A percentile compares a stretch with the other conserved stretches of the same genome.
These are phyloP conservation scores for Caenorhabditis elegans DNA, from an alignment of 1,140 invertebrate species.

Conservation along the genomic window DNA sequence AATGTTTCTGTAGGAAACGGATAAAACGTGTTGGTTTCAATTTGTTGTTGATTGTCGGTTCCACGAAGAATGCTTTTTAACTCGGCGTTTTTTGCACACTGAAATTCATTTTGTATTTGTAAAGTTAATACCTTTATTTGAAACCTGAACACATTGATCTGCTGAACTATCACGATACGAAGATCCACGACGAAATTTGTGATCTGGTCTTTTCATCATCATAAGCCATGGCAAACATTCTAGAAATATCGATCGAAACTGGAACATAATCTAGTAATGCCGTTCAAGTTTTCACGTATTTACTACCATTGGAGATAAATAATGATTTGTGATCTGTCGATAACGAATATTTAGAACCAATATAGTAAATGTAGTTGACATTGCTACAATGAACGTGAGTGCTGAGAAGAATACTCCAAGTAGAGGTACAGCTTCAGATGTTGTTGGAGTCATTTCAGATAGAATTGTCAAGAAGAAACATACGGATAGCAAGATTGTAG, in stretches of 20 bases:
- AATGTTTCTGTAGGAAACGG: not conserved
- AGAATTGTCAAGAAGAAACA: constrained; percentile 68
- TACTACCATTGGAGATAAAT: constrained; percentile 39
- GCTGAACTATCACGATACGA: not conserved
- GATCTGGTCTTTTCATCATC: constrained; percentile 49
- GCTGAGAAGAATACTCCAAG: constrained; percentile 72
- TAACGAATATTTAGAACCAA: constrained; percentile 52
- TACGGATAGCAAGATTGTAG: constrained; percentile 72
- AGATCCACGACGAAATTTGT: constrained; percentile 11
- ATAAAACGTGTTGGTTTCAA: constrained; percentile 8
- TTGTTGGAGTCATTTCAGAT: constrained; percentile 82
- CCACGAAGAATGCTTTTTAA: constrained; percentile 20
- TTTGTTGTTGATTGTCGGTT: not conserved
- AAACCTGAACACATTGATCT: constrained; percentile 33
- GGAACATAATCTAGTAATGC: not conserved
- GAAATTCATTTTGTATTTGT: not conserved
- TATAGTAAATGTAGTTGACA: constrained; percentile 54
- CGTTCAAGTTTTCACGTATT: not conserved
- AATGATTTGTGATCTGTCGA: constrained; percentile 49
- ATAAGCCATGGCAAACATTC: constrained; percentile 53
- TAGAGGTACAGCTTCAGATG: constrained; percentile 91
- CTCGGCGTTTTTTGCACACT: constrained; percentile 31
- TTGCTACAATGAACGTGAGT: constrained; percentile 51
- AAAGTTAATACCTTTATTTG: not conserved
- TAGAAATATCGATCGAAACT: constrained; percentile 51